Percentiles rank a stretch among this genome's conserved stretches.
Conservation (phyloP, 2,113 vertebrate genomes). For the Hemichromis elongatus region DNA sequence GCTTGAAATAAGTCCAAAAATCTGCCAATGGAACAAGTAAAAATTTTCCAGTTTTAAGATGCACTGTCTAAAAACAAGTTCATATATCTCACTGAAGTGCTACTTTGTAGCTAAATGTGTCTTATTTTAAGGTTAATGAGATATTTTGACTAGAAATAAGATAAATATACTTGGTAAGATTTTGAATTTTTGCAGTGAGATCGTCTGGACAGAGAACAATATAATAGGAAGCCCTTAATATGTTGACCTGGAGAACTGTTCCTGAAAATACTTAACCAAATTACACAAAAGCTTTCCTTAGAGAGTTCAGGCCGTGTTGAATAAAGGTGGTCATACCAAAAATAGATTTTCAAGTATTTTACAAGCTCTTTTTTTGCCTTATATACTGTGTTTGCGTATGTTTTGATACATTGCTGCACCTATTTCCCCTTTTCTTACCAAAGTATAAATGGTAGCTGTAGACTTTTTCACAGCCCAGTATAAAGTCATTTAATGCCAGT, state of each 20-base stretch:
- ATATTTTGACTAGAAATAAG: no score
- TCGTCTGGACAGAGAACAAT: background rate
- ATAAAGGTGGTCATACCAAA: background rate
- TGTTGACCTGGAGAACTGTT: background rate
- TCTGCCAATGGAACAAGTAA: no score
- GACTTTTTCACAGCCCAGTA: background rate
- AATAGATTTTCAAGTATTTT: background rate
- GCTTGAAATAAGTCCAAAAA: no score
- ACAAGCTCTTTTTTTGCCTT: background rate
- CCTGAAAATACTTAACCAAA: background rate
- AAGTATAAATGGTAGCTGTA: background rate
- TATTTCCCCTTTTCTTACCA: background rate
- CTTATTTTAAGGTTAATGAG: no score
- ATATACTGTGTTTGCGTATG: background rate
- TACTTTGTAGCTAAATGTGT: no score
- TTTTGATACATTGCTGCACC: background rate
- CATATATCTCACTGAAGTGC: no score
- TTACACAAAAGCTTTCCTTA: background rate
- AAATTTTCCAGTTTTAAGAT: no score
- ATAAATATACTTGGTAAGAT: no score
- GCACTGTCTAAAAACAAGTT: no score
- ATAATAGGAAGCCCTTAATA: background rate
- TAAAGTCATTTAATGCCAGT: background rate
- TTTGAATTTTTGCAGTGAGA: no score
- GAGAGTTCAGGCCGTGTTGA: background rate